Evolutionary conservation across 2,888 invertebrate genomes (phyloP), one percentile per base, ranked within the genome.

Genomic region (Scotopteryx bipunctaria): DNA sequence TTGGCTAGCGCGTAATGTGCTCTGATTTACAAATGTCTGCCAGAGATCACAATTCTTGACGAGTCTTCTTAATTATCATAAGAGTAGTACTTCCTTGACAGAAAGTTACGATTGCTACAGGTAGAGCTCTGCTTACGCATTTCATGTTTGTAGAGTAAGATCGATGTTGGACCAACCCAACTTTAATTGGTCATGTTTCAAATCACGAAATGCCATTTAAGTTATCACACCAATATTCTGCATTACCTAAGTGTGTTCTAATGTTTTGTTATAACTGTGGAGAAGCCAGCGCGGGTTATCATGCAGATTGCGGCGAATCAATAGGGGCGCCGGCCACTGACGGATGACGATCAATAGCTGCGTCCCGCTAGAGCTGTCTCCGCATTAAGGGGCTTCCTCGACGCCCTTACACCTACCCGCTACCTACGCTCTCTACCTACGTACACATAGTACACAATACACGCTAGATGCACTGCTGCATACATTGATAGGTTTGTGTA

Each of bases 281-380:
- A 82, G 86, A 85, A 84, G 83, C 81, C 84, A 78, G 78, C 83
- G 79, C 83, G 82, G 81, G 87, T 82, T 87, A 87, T 89, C 88
- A 89, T 87, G 89, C 86, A 90, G 89, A 89, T 90, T 90, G 89
- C 87, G 87, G 86, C 84, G 85, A 90, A 90, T 90, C 89, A 90
- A 90, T 90, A 90, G 85, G 80, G 83, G 81, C 86, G 79, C 85
- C 86, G 86, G 77, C 81, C 86, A 82, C 87, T 88, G 89, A 88
- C 89, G 87, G 86, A 87, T 88, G 88, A 88, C 89, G 88, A 89
- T 89, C 89, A 84, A 90, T 89, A 89, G 78, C 51, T 55, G 46
- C 82, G 83, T 83, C 86, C 87, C 86, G 82, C 77, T 78, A 86
- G 85, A 83, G 86, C 86, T 83, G 88, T 86, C 89, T 88, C 89